phyloP scores from a whole-genome alignment of 2,113 vertebrate genomes.

The Channa maculata region DNA sequence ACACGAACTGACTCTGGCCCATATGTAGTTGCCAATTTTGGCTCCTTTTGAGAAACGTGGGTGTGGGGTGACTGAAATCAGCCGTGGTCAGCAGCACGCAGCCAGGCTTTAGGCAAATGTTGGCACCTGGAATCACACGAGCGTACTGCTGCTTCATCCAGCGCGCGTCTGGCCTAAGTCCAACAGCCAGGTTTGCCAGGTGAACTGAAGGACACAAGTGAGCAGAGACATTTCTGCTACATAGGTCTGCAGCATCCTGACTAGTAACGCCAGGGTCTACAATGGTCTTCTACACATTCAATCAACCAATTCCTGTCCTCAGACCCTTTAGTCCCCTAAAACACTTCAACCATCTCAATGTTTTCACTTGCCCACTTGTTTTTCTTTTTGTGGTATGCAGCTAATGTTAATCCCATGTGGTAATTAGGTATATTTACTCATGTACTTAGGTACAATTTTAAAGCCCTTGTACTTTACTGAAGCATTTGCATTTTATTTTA shows the following conservation, averaged over 20 bases:
- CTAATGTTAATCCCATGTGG: no score
- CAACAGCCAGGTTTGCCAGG: neutral
- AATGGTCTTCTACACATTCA: neutral
- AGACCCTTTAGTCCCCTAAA: neutral
- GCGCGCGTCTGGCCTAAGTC: neutral
- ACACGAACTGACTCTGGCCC: neutral
- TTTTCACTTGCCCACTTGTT: no score
- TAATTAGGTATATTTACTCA: no score
- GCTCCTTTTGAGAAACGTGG: neutral
- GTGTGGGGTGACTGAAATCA: neutral
- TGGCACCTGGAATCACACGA: conserved; percentile 11
- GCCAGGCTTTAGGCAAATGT: neutral
- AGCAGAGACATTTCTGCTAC: neutral
- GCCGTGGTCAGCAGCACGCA: conserved; percentile 4
- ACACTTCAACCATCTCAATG: no score
- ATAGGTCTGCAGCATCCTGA: neutral
- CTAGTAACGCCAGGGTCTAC: neutral
- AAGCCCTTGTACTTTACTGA: no score
- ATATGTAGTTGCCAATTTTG: neutral
- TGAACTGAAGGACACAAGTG: neutral
- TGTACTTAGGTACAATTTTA: no score
- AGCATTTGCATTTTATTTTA: no score
- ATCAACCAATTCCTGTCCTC: neutral
- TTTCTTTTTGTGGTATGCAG: no score
- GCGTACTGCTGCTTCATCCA: neutral